Base-by-base conservation (phyloP, 2,113 vertebrate genomes). In the Paralichthys olivaceus region DNA sequence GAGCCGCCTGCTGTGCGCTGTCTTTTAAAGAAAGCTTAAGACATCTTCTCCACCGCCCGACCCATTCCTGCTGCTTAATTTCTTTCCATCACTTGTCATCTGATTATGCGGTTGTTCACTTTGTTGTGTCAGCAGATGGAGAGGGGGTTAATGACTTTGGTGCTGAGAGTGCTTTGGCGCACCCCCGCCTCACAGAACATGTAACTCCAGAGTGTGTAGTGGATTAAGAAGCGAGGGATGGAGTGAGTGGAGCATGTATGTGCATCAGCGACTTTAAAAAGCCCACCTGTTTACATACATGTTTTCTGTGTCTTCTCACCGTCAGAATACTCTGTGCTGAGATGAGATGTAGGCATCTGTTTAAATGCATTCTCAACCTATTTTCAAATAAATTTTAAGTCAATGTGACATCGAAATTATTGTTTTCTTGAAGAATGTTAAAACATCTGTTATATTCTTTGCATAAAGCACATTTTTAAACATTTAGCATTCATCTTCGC, bases 41-140 rank as follows among this genome's bases (percentile, higher is more conserved):
- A 83, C 77, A 80, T 83, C 79, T 75, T 74, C 66, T 47, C 62
- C 72, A 28, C 25, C 17, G 29, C 51, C 53, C 79, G 56, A 20
- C 65, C 78, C 14, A 0, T 54, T 68, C 49, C 73, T 32, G 37
- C 12, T 58, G 72, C 69, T 80, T 89, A 80, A 88, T 88, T 88
- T 90, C 75, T 73, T 75, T 83, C 85, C 84, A 87, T 91, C 86
- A 88, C 84, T 82, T 87, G 89, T 91, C 91, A 80, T 84, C 77
- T 86, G 80, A 90, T 92, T 89, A 92, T 83, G 73, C 54, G 57
- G 59, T 75, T 76, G 64, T 69, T 88, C 85, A 84, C 77, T 79
- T 81, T 91, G 82, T 91, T 83, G 75, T 86, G 86, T 91, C 90
- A 91, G 90, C 79, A 77, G 85, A 77, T 67, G 80, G 77, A 81